Evolutionary conservation across 2,797 vertebrate species (phyloP).

Genomic region (Pogoniulus pusillus): DNA sequence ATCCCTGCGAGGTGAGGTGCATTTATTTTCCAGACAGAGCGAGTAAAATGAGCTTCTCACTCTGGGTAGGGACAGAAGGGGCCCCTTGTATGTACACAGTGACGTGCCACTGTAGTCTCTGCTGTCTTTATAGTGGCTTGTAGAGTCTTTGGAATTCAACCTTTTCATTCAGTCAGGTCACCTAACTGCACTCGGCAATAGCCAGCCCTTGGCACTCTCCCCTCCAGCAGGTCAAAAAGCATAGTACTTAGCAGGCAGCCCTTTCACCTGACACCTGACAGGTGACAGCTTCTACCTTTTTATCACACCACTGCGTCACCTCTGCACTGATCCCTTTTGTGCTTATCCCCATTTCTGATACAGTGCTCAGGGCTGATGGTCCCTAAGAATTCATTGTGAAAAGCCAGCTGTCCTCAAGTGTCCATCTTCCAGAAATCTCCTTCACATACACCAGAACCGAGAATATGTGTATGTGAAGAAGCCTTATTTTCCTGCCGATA

Average conservation of each 20-base stretch:
- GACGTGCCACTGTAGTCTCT: not conserved
- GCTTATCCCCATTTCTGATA: not conserved
- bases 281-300: not conserved
- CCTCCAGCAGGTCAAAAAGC: not conserved
- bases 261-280: not conserved
- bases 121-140: not conserved
- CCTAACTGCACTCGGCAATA: not conserved
- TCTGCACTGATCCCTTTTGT: not conserved
- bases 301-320: not conserved
- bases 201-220: not conserved
- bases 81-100: too few relatives aligned
- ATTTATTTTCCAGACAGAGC: not conserved
- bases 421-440: not conserved
- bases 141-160: not conserved
- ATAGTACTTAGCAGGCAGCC: not conserved
- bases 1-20: not conserved
- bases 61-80: not conserved
- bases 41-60: not conserved
- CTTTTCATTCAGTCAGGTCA: not conserved
- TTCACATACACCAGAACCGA: not conserved
- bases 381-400: not conserved
- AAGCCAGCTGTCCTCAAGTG: not conserved
- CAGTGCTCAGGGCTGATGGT: not conserved
- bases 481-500: not conserved
- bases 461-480: not conserved